Evolutionary conservation across 2,113 vertebrate genomes (phyloP).

Genomic region (Hypanus sabinus): DNA sequence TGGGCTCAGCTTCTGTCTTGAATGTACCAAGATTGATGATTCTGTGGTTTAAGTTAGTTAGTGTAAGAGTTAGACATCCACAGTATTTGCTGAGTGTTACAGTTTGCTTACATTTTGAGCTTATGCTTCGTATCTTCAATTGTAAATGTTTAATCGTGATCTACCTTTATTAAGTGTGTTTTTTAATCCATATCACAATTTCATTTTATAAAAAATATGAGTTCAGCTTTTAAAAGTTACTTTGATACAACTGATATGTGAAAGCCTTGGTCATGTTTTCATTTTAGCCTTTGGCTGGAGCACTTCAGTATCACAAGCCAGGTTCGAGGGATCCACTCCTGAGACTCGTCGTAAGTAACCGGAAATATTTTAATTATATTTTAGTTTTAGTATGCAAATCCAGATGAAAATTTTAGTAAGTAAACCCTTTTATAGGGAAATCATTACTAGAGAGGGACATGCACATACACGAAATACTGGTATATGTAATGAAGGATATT

Average conservation of each 20-base stretch:
- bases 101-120: neutral
- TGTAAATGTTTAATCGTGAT: neutral
- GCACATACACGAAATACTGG: neutral
- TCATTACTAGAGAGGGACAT: no score
- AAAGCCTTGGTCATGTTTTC: neutral
- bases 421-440: neutral
- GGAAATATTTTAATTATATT: neutral
- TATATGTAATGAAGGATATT: neutral
- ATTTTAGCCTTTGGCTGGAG: conserved; percentile 40
- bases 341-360: conserved; percentile 44
- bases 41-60: neutral
- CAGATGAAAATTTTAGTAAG: neutral
- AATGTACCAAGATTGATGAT: neutral
- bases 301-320: conserved; percentile 37
- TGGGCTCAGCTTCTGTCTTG: neutral
- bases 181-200: neutral
- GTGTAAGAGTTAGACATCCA: neutral
- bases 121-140: neutral
- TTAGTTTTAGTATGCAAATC: neutral
- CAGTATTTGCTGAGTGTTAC: neutral
- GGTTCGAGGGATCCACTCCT: conserved; percentile 40
- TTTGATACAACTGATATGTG: neutral
- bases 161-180: neutral
- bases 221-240: neutral
- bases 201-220: neutral